phyloP scores from a whole-genome alignment of 2,888 invertebrate species.

The Athrips mouffetella region DNA sequence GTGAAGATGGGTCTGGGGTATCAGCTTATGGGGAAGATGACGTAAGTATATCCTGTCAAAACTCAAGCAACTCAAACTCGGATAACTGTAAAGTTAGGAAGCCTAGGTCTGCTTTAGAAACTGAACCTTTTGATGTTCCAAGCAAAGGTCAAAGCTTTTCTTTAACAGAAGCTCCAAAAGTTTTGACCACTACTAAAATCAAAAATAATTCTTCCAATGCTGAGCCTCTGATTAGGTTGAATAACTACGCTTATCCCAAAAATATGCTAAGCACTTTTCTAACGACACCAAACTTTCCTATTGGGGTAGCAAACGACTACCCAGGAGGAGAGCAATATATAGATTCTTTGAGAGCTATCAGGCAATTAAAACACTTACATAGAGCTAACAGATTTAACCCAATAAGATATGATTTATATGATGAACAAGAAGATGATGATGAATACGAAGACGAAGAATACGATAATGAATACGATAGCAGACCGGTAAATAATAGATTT shows the following conservation, averaged over 20 bases:
- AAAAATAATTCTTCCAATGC: constrained; percentile 20
- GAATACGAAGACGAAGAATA: constrained; percentile 39
- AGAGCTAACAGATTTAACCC: constrained; percentile 27
- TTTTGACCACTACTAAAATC: constrained; percentile 19
- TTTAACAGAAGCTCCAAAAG: constrained; percentile 21
- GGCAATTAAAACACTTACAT: constrained; percentile 15
- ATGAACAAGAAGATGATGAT: constrained; percentile 39
- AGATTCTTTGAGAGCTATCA: constrained; percentile 22
- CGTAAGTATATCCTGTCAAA: constrained; percentile 50
- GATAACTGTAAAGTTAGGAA: constrained; percentile 27
- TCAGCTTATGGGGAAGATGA: constrained; percentile 62
- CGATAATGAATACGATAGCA: constrained; percentile 38
- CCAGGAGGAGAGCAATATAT: constrained; percentile 33
- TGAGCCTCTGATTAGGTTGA: constrained; percentile 20
- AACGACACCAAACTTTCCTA: constrained; percentile 38
- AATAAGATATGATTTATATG: constrained; percentile 31
- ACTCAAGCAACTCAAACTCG: not conserved
- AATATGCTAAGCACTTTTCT: constrained; percentile 36
- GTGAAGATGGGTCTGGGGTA: constrained; percentile 57
- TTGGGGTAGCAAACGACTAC: constrained; percentile 42
- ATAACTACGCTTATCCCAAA: constrained; percentile 4
- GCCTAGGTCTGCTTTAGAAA: constrained; percentile 44
- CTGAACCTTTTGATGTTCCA: constrained; percentile 38
- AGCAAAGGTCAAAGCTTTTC: constrained; percentile 27
- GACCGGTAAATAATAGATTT: not conserved